Evolutionary conservation across 2,797 vertebrate genomes (phyloP).

Genomic region (Uromys caudimaculatus): DNA sequence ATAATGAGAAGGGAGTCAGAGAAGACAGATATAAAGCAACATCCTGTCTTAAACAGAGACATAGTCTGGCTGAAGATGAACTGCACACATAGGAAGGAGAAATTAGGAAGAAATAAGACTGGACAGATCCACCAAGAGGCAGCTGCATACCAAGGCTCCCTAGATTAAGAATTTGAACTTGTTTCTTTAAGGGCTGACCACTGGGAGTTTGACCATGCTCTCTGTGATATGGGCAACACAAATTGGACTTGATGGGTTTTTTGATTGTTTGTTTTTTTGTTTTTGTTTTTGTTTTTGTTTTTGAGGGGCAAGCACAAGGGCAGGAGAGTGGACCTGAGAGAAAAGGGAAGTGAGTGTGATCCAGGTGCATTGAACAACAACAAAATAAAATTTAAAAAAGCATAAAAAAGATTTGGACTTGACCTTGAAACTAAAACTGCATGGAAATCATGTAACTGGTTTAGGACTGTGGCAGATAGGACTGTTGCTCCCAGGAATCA

Average conservation of each 20-base stretch:
- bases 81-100: background rate
- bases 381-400: too few species aligned
- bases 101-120: background rate
- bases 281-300: background rate
- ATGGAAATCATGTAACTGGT: background rate
- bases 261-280: background rate
- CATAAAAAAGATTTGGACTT: slow-evolving; percentile 18
- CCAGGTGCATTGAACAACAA: background rate
- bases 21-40: background rate
- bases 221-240: background rate
- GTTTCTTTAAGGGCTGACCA: background rate
- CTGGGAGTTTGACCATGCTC: background rate
- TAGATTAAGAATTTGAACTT: slow-evolving; percentile 7
- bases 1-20: background rate
- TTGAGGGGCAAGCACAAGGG: background rate
- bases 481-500: background rate
- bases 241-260: background rate
- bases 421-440: slow-evolving; percentile 13
- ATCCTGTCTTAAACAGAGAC: background rate
- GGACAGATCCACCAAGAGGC: background rate
- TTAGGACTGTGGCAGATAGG: background rate
- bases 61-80: background rate
- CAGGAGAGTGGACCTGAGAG: background rate
- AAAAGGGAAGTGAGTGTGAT: background rate
- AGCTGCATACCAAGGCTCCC: background rate